A percentile compares a stretch with the other conserved stretches of the same genome.
phyloP scores from a whole-genome alignment of 2,113 vertebrate species.

The Marmota flaviventris region DNA sequence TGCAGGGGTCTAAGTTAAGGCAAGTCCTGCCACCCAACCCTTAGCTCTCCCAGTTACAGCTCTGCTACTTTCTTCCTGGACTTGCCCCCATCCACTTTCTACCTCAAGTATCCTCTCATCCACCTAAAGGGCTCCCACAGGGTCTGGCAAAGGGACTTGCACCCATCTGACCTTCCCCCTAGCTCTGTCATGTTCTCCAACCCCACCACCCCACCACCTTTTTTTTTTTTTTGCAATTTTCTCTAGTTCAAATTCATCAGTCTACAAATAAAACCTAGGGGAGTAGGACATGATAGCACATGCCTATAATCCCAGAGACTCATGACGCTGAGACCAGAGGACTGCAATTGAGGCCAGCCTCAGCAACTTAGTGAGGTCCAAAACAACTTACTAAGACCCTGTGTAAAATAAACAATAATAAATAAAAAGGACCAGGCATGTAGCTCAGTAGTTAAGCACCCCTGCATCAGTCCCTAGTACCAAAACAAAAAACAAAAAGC shows the following conservation, averaged over 20 bases:
- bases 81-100: not conserved
- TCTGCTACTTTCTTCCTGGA: not conserved
- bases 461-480: too few relatives aligned
- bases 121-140: not conserved
- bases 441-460: too few relatives aligned
- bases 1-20: too few relatives aligned
- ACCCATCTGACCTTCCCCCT: not conserved
- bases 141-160: not conserved
- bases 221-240: not conserved
- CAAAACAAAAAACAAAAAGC: not conserved
- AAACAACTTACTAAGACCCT: too few relatives aligned
- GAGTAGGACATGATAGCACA: too few relatives aligned
- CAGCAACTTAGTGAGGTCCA: too few relatives aligned
- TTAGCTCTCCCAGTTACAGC: not conserved
- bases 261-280: conserved; percentile 54
- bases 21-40: not conserved
- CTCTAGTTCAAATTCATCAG: not conserved
- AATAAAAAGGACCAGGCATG: too few relatives aligned
- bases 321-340: too few relatives aligned
- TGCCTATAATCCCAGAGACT: too few relatives aligned
- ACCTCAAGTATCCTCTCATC: not conserved
- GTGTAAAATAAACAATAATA: too few relatives aligned
- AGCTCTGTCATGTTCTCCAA: not conserved
- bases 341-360: too few relatives aligned
- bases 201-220: not conserved